Evolutionary conservation across 2,797 vertebrate species (phyloP).

Genomic region (Cirrhinus molitorella): DNA sequence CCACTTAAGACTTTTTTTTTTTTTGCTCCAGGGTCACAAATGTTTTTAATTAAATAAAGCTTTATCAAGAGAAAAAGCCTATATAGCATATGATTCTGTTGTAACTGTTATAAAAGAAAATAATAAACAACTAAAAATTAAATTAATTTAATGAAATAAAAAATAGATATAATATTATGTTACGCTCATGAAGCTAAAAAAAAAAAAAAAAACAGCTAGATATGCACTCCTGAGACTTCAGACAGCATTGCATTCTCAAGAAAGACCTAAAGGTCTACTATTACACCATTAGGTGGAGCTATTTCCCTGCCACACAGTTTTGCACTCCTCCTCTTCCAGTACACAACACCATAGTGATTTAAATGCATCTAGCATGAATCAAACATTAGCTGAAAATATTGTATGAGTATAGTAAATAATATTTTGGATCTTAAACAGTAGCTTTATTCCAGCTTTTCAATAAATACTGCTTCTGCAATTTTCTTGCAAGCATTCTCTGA

Average conservation of each 20-base stretch:
- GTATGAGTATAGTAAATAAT: neutral
- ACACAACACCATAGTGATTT: constrained; percentile 10
- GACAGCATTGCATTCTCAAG: neutral
- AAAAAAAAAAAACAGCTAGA: neutral
- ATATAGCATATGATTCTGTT: neutral
- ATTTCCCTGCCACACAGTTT: constrained; percentile 24
- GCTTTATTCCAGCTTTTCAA: neutral
- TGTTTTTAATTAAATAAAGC: neutral
- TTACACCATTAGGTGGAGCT: constrained; percentile 50
- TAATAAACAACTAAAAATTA: neutral
- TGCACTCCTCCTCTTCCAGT: neutral
- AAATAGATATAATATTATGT: neutral
- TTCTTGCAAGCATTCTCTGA: neutral
- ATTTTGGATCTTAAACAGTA: neutral
- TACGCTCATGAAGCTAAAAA: neutral
- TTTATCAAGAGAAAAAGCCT: neutral
- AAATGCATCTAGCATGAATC: constrained; percentile 8
- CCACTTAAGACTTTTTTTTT: too few relatives aligned
- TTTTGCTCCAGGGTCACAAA: too few relatives aligned
- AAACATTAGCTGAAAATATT: neutral
- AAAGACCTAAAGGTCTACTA: neutral
- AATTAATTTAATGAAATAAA: neutral
- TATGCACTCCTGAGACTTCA: neutral
- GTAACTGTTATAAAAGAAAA: neutral
- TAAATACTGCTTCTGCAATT: neutral